A percentile compares a stretch with the other conserved stretches of the same genome.
phyloP scores from a whole-genome alignment of 1,140 invertebrate genomes.

The Drosophila auraria region DNA sequence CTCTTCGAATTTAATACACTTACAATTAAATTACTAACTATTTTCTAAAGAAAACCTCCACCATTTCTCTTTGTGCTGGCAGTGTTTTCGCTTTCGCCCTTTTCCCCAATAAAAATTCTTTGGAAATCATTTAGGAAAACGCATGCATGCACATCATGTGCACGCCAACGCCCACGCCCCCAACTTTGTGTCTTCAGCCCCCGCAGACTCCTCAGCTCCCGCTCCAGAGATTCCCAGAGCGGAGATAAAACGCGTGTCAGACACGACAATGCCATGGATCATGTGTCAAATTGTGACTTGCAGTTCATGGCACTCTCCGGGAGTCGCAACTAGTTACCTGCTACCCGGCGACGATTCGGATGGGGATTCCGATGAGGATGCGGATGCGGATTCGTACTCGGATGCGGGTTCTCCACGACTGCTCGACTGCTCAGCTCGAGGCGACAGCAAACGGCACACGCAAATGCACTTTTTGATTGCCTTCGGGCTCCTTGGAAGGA shows the following conservation, averaged over 20 bases:
- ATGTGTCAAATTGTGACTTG: slow-evolving; percentile 82
- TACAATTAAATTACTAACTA: not conserved
- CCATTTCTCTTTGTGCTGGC: slow-evolving; percentile 1
- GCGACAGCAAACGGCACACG: slow-evolving; percentile 72
- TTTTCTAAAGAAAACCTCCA: too few species aligned
- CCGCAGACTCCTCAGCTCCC: not conserved
- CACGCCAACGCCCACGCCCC: slow-evolving; percentile 50
- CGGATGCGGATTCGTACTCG: slow-evolving; percentile 12
- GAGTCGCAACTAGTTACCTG: slow-evolving; percentile 71
- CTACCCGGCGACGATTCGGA: slow-evolving; percentile 14
- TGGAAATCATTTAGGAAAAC: slow-evolving; percentile 82
- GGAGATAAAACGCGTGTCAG: slow-evolving; percentile 80
- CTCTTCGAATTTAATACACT: not conserved
- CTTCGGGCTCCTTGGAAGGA: slow-evolving; percentile 45
- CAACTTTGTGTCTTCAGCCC: not conserved
- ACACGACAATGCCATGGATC: slow-evolving; percentile 80
- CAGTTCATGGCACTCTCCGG: slow-evolving; percentile 51
- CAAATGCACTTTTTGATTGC: slow-evolving; percentile 83
- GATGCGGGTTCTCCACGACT: slow-evolving; percentile 11
- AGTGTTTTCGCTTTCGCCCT: slow-evolving; percentile 51
- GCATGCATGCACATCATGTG: slow-evolving; percentile 80
- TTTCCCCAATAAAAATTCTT: slow-evolving; percentile 80
- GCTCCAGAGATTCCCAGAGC: slow-evolving; percentile 36
- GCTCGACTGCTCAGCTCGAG: slow-evolving; percentile 47
- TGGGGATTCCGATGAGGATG: slow-evolving; percentile 12